A percentile compares a stretch with the other conserved stretches of the same genome.
These are phyloP conservation scores for Blennius ocellaris DNA, from an alignment of 2,113 vertebrate species.

Conservation along the genomic window DNA sequence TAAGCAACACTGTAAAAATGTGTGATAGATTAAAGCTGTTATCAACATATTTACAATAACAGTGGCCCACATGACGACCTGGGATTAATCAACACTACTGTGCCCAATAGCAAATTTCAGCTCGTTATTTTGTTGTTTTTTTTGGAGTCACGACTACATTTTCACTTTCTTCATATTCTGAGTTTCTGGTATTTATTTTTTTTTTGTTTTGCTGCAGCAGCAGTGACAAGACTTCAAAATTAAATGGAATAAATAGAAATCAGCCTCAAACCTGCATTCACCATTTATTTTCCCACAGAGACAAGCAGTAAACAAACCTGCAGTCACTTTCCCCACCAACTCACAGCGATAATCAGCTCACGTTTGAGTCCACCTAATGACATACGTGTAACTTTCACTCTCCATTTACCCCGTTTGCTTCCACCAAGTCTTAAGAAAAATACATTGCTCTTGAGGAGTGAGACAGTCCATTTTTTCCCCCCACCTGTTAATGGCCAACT, in stretches of 20 bases:
- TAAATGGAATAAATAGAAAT: not conserved
- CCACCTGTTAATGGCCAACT: not conserved
- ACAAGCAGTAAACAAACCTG: constrained; percentile 9
- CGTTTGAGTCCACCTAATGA: no score
- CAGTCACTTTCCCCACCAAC: not conserved
- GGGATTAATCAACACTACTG: not conserved
- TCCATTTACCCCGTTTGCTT: not conserved
- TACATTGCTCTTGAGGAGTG: not conserved
- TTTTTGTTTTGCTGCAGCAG: not conserved
- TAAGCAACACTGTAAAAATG: not conserved
- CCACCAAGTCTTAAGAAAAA: not conserved
- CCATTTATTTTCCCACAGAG: not conserved
- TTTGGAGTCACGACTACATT: no score
- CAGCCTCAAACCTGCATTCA: not conserved
- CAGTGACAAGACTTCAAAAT: not conserved
- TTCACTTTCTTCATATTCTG: no score
- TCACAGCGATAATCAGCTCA: no score
- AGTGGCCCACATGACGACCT: not conserved
- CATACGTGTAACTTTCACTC: not conserved
- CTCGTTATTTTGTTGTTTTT: not conserved
- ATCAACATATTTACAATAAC: constrained; percentile 2
- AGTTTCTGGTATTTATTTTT: no score
- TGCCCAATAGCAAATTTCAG: not conserved
- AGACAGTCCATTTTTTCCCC: not conserved
- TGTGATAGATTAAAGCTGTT: constrained; percentile 10